Percentiles rank a stretch among this genome's conserved stretches.
Conservation (phyloP, 2,113 vertebrate genomes). For the Elephas maximus region DNA sequence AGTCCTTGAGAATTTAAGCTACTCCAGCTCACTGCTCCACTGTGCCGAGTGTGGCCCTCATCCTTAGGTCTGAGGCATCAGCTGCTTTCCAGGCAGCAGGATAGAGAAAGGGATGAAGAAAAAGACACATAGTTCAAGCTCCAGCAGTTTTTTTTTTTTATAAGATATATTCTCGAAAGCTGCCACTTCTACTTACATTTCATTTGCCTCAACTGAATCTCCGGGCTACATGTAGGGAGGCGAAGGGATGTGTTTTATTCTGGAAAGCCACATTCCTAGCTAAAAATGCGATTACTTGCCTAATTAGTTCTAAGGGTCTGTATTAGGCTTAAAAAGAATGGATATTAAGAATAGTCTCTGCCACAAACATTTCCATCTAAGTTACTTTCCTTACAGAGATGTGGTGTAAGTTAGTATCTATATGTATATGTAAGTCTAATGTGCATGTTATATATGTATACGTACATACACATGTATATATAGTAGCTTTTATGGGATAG, state of each 20-base stretch:
- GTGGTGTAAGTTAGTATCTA: too few relatives aligned
- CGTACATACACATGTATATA: background rate
- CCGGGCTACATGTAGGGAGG: background rate
- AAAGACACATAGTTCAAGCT: background rate
- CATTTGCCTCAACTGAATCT: background rate
- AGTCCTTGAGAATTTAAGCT: background rate
- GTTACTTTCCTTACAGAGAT: background rate
- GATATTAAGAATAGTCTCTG: background rate
- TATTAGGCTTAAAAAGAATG: background rate
- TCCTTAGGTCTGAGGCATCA: background rate
- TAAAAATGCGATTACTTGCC: background rate
- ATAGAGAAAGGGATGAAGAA: background rate
- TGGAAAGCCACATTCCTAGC: background rate
- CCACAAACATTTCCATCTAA: background rate
- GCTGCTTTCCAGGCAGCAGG: background rate
- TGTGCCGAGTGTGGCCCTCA: background rate
- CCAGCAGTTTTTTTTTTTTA: background rate
- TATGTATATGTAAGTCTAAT: too few relatives aligned
- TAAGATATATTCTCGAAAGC: background rate
- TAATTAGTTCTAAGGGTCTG: background rate
- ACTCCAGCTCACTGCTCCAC: background rate
- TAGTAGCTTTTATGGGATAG: background rate
- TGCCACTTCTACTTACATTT: background rate
- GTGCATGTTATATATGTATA: too few relatives aligned
- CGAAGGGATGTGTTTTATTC: conserved; percentile 10